phyloP scores from a whole-genome alignment of 2,113 vertebrate species.

The Phalacrocorax pelagicus region DNA sequence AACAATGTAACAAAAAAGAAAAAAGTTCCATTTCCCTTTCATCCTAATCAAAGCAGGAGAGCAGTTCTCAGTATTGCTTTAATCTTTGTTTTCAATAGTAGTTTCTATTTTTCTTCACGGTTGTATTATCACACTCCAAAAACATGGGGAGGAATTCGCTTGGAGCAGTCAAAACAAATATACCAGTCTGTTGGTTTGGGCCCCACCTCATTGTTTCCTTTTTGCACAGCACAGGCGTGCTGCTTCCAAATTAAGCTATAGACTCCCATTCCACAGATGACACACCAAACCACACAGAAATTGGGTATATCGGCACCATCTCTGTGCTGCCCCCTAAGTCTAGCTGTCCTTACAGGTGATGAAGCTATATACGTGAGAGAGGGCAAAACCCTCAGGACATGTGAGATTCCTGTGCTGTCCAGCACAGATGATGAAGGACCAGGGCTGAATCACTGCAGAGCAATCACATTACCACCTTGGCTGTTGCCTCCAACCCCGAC shows the following conservation, averaged over 20 bases:
- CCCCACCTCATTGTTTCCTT: background rate
- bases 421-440: background rate
- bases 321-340: background rate
- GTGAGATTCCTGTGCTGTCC: background rate
- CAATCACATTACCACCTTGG: background rate
- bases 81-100: background rate
- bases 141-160: background rate
- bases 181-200: background rate
- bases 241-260: background rate
- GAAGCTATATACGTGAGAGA: background rate
- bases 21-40: background rate
- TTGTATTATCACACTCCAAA: background rate
- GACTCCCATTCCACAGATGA: background rate
- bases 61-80: background rate
- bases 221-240: background rate
- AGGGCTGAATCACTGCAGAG: background rate
- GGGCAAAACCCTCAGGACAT: background rate
- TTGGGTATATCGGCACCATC: background rate
- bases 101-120: background rate
- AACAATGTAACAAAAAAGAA: background rate
- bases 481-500: background rate
- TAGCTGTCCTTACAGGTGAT: background rate
- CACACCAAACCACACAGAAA: background rate
- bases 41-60: slow-evolving; percentile 21
- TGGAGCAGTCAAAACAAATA: background rate